phyloP scores from a whole-genome alignment of 2,113 vertebrate species.

The Opisthocomus hoazin region DNA sequence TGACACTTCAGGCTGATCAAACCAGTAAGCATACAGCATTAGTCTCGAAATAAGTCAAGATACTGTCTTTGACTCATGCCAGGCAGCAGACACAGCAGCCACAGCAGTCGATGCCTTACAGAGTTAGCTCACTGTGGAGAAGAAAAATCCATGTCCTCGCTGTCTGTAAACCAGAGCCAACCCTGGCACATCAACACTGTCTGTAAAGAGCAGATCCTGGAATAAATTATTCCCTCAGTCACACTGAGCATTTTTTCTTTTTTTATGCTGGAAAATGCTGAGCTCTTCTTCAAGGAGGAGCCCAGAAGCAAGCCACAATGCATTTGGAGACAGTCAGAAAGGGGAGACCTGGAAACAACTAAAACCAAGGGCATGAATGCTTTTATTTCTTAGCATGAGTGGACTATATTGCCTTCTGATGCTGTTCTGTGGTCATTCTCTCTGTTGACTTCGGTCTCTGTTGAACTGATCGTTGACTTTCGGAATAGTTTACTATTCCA shows the following conservation, averaged over 20 bases:
- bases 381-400: background rate
- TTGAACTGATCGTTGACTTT: background rate
- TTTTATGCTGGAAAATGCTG: background rate
- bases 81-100: background rate
- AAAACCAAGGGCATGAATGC: background rate
- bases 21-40: background rate
- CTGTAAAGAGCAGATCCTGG: background rate
- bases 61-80: accelerated
- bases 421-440: background rate
- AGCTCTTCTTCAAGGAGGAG: background rate
- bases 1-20: background rate
- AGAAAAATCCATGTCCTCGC: background rate
- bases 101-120: background rate
- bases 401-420: background rate
- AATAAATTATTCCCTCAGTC: background rate
- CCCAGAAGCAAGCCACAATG: background rate
- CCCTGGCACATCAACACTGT: background rate
- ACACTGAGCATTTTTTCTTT: background rate
- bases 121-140: background rate
- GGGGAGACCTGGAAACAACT: background rate
- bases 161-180: background rate
- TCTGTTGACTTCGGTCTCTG: background rate
- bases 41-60: background rate
- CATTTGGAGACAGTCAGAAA: background rate
- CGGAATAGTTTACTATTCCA: background rate